Base-by-base conservation (phyloP, 2,797 vertebrate genomes). In the Tangara arthus region DNA sequence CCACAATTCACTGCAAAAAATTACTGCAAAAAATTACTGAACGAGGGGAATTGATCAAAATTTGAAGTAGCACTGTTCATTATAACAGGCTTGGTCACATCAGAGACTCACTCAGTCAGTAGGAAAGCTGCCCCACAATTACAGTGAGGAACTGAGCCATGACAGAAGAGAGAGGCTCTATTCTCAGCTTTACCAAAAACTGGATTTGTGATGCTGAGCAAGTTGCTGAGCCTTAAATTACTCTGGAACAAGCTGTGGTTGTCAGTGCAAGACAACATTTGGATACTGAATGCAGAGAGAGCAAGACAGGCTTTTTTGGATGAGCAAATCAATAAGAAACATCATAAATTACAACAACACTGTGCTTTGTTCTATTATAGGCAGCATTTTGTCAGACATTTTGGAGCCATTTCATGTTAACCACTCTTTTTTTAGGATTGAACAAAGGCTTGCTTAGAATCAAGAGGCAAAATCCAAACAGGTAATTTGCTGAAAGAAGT, bases 281-380 rank as follows among this genome's bases (percentile, higher is more conserved):
- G 24, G 88, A 90, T 73, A 87, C 24, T 71, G 73, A 93, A 92
- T 6, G 57, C 46, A 49, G 63, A 90, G 41, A 92, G 66, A 59
- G 37, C 26, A 82, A 68, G 42, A 77, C 27, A 82, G 13, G 60
- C 73, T 85, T 85, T 85, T 84, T 32, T 82, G 70, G 68, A 92
- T 60, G 34, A 90, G 49, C 37, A 37, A 34, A 86, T 82, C 66
- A 77, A 39, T 69, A 87, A 66, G 71, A 85, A 90, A 70, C 90
- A 85, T 79, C 55, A 75, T 39, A 64, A 94, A 95, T 85, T 76
- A 90, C 3, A 16, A 82, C 59, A 72, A 35, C 16, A 4, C 28
- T 60, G 21, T n/a, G 56, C 60, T 95, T 93, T 95, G 81, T 93
- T 96, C 89, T 92, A 64, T 93, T 73, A 87, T 17, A 84, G 42